These are phyloP conservation scores for Acyrthosiphon pisum DNA, from an alignment of 1,140 invertebrate genomes.

Conservation along the genomic window DNA sequence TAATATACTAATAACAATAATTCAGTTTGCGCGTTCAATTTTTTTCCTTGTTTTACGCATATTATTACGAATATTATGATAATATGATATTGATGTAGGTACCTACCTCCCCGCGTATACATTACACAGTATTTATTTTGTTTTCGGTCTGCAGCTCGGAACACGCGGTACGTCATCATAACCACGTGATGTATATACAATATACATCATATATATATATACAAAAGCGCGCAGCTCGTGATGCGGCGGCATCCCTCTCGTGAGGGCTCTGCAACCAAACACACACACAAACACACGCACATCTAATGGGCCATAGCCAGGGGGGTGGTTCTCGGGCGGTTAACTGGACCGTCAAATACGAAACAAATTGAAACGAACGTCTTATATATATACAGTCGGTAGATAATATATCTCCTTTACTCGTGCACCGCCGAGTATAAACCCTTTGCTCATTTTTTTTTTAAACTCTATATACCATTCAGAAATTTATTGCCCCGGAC, in stretches of 20 bases:
- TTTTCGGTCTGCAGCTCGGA: background rate
- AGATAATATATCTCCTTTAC: constrained; percentile 55
- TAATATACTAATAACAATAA: background rate
- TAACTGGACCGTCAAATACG: constrained; percentile 55
- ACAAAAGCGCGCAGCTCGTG: background rate
- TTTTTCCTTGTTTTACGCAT: background rate
- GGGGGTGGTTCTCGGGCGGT: background rate
- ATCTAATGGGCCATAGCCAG: background rate
- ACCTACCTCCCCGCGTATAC: background rate
- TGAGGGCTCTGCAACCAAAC: background rate
- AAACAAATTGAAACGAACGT: constrained; percentile 57
- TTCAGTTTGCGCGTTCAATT: constrained; percentile 23
- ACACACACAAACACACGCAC: background rate
- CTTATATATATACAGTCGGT: constrained; percentile 22
- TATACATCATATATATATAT: background rate
- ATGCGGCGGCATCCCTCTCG: background rate
- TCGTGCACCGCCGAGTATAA: constrained; percentile 39
- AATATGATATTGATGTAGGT: background rate
- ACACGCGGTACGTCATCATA: background rate
- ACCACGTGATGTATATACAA: background rate
- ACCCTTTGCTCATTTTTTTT: constrained; percentile 46
- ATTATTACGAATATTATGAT: background rate
- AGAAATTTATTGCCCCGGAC: constrained; percentile 40
- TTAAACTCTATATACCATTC: background rate
- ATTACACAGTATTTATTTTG: background rate